A percentile compares a stretch with the other conserved stretches of the same genome.
Conservation (phyloP, 2,113 vertebrate genomes). For the Motacilla alba region DNA sequence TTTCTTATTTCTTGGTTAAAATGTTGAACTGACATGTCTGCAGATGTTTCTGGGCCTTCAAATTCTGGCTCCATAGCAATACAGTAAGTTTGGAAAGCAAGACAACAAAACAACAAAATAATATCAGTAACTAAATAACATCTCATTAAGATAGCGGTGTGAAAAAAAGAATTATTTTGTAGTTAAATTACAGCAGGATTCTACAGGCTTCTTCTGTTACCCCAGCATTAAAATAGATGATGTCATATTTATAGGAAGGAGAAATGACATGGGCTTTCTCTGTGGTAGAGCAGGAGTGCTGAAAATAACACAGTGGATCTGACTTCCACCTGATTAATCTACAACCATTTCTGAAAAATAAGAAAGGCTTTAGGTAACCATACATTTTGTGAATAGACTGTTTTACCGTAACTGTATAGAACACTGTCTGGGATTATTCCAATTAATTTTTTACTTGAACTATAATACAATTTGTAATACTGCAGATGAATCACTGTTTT, state of each 20-base stretch:
- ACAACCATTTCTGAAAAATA: not conserved
- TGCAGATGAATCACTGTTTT: not conserved
- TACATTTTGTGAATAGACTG: not conserved
- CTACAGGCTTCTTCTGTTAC: not conserved
- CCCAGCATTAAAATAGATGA: not conserved
- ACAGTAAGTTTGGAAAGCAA: not conserved
- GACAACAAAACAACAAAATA: not conserved
- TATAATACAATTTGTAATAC: not conserved
- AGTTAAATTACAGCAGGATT: not conserved
- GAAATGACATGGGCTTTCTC: not conserved
- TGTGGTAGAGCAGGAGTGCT: rapidly evolving
- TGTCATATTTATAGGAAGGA: not conserved
- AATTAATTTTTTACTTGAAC: not conserved
- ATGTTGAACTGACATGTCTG: not conserved
- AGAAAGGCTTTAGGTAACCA: not conserved
- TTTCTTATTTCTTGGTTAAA: not conserved
- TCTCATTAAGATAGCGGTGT: not conserved
- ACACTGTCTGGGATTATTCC: not conserved
- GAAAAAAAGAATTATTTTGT: not conserved
- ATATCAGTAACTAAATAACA: not conserved
- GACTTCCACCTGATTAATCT: not conserved
- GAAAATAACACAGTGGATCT: not conserved
- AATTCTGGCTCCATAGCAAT: not conserved
- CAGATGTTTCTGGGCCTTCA: not conserved
- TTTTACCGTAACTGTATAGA: not conserved